Evolutionary conservation across 2,888 invertebrate species (phyloP).

Genomic region (Melinopterus prodromus): DNA sequence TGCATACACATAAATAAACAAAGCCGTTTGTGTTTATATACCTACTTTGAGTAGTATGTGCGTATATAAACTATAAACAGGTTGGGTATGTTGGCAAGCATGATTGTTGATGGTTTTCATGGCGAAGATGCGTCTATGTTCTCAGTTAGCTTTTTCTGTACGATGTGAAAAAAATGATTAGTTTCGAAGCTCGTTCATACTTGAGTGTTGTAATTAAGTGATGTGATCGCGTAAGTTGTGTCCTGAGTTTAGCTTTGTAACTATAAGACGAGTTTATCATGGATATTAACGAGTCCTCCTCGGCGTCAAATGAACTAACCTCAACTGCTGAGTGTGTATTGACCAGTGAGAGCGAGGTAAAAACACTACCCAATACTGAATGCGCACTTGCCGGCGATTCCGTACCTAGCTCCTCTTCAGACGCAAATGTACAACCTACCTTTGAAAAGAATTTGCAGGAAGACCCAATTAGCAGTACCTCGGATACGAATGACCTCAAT

Average conservation of each 20-base stretch:
- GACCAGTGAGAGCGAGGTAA: slow-evolving; percentile 49
- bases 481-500: slow-evolving; percentile 41
- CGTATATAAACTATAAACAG: not conserved
- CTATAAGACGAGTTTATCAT: slow-evolving; percentile 20
- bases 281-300: slow-evolving; percentile 38
- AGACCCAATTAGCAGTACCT: slow-evolving; percentile 58
- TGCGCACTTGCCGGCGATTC: slow-evolving; percentile 48
- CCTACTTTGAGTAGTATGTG: not conserved
- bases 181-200: not conserved
- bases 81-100: not conserved
- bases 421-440: slow-evolving; percentile 46
- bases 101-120: not conserved
- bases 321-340: slow-evolving; percentile 54
- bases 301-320: slow-evolving; percentile 48
- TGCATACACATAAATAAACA: not conserved
- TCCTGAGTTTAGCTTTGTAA: slow-evolving; percentile 16
- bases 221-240: slow-evolving; percentile 9
- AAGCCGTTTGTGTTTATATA: not conserved
- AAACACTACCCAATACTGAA: slow-evolving; percentile 51
- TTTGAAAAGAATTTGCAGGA: slow-evolving; percentile 42
- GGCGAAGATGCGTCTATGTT: not conserved
- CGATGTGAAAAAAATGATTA: slow-evolving; percentile 15
- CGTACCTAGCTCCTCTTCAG: slow-evolving; percentile 56
- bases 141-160: slow-evolving; percentile 10
- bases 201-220: slow-evolving; percentile 15